phyloP scores from a whole-genome alignment of 2,113 vertebrate species.

The Lampris megalopsis region DNA sequence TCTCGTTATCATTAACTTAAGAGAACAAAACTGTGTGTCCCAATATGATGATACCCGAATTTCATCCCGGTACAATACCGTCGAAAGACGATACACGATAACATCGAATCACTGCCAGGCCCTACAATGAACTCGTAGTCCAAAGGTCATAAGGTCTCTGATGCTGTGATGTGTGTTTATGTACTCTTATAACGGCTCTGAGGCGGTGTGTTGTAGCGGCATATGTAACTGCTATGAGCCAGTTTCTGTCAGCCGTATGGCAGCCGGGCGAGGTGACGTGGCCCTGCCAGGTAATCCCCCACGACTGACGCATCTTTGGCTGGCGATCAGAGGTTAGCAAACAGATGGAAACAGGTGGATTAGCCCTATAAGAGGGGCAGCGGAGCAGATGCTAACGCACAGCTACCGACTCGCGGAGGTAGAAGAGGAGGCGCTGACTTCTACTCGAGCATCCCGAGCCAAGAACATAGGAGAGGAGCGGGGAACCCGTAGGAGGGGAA shows the following conservation, averaged over 20 bases:
- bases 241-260: constrained; percentile 52
- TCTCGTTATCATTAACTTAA: neutral
- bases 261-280: constrained; percentile 53
- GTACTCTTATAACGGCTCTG: neutral
- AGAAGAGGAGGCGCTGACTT: constrained; percentile 16
- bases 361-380: constrained; percentile 78
- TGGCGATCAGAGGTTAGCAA: constrained; percentile 63
- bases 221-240: constrained; percentile 5
- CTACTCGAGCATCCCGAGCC: neutral
- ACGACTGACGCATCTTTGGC: constrained; percentile 55
- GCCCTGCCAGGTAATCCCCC: constrained; percentile 65
- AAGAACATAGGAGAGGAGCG: neutral
- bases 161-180: too few species aligned
- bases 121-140: too few species aligned
- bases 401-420: constrained; percentile 7
- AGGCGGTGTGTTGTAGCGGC: neutral
- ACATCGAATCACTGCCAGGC: too few species aligned
- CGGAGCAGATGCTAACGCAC: constrained; percentile 25
- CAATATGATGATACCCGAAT: neutral
- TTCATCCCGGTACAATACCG: too few species aligned
- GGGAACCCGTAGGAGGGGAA: neutral
- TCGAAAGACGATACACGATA: too few species aligned
- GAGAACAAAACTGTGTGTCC: neutral
- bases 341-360: constrained; percentile 83
- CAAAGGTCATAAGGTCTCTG: too few species aligned